phyloP scores from a whole-genome alignment of 2,888 invertebrate species.

The Eucera pruinosa region DNA sequence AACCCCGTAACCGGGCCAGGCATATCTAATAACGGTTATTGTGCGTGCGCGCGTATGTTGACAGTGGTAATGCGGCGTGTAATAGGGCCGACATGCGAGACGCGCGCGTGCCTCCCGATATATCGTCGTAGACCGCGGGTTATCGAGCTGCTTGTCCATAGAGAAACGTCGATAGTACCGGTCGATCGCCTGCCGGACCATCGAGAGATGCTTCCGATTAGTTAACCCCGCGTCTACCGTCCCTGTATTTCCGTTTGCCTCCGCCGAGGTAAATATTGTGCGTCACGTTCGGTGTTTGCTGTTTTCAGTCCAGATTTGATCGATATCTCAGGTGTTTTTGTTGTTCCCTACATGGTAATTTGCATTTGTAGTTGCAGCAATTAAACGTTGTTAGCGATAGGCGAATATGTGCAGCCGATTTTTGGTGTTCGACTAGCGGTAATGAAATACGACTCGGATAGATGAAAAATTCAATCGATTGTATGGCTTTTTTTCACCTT shows the following conservation, averaged over 20 bases:
- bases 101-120: slow-evolving; percentile 58
- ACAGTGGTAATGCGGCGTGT: slow-evolving; percentile 79
- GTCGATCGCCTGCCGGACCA: slow-evolving; percentile 33
- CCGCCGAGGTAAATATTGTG: slow-evolving; percentile 13
- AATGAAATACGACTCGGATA: too few relatives aligned
- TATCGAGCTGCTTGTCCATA: slow-evolving; percentile 57
- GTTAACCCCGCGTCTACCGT: not conserved
- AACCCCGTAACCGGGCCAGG: slow-evolving; percentile 63
- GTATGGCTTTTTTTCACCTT: too few relatives aligned
- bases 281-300: slow-evolving; percentile 8
- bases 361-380: not conserved
- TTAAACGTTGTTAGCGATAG: too few relatives aligned
- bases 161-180: slow-evolving; percentile 41
- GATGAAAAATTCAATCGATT: too few relatives aligned
- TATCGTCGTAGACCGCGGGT: slow-evolving; percentile 47
- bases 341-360: not conserved
- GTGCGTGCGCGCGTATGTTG: slow-evolving; percentile 76
- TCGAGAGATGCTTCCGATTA: slow-evolving; percentile 27
- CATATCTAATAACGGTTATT: slow-evolving; percentile 81
- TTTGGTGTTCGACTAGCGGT: too few relatives aligned
- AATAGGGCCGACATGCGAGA: slow-evolving; percentile 70
- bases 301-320: not conserved
- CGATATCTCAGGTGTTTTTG: not conserved
- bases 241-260: slow-evolving; percentile 14
- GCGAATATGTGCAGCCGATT: too few relatives aligned